Conservation (phyloP, 2,113 vertebrate genomes). For the Microcebus griseorufus region DNA sequence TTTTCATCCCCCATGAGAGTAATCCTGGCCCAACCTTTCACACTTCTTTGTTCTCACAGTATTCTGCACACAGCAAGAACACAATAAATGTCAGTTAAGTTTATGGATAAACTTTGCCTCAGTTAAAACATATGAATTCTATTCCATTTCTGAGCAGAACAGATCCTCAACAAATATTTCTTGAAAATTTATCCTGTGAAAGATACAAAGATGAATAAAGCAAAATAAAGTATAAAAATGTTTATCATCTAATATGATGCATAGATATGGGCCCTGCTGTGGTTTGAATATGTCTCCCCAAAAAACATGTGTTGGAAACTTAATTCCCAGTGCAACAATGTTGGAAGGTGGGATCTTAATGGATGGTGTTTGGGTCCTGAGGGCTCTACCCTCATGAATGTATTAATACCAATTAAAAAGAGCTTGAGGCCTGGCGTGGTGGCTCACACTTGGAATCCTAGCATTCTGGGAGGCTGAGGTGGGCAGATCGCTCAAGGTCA, state of each 20-base stretch:
- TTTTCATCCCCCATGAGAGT: not conserved
- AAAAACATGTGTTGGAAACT: not conserved
- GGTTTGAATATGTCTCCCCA: not conserved
- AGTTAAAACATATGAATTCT: conserved; percentile 4
- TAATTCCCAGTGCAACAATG: not conserved
- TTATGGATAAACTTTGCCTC: not conserved
- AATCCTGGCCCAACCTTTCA: not conserved
- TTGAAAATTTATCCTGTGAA: not conserved
- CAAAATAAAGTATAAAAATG: conserved; percentile 25
- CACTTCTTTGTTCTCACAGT: not conserved
- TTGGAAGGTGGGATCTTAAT: not conserved
- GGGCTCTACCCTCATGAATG: not conserved
- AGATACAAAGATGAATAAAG: conserved; percentile 13
- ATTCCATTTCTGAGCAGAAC: conserved; percentile 4
- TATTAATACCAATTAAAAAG: not conserved
- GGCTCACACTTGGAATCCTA: too few relatives aligned
- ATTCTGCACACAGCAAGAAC: not conserved
- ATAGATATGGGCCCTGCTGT: not conserved
- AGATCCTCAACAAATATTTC: not conserved
- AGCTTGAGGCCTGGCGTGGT: too few relatives aligned
- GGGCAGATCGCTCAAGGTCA: too few relatives aligned
- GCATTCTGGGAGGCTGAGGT: too few relatives aligned
- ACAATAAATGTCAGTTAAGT: conserved; percentile 3
- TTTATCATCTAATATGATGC: not conserved
- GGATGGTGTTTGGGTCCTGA: not conserved